Percentiles rank a stretch among this genome's conserved stretches.
Conservation (phyloP, 2,888 invertebrate species). For the Nemoura dubitans region DNA sequence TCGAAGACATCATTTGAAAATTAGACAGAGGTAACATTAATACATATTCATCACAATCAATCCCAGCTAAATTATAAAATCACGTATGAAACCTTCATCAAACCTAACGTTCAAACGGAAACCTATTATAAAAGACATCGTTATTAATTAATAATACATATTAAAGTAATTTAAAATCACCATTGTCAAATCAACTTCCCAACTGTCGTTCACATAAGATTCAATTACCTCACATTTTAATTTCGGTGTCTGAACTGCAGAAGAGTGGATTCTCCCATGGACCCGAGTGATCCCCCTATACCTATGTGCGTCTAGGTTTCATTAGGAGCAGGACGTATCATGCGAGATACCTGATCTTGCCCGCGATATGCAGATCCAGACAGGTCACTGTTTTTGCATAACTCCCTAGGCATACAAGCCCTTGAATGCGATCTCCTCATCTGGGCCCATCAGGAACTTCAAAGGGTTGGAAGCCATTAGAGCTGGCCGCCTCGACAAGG, state of each 20-base stretch:
- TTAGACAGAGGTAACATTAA: too few relatives aligned
- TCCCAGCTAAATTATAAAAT: too few relatives aligned
- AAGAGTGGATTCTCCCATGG: too few relatives aligned
- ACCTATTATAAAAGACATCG: background rate
- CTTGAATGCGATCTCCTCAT: background rate
- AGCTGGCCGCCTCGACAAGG: background rate
- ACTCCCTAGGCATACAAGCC: background rate
- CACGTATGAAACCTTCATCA: too few relatives aligned
- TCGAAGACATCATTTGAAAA: too few relatives aligned
- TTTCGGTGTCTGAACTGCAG: background rate
- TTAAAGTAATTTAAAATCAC: background rate
- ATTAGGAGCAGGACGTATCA: background rate
- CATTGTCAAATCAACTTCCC: background rate
- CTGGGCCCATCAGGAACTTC: background rate
- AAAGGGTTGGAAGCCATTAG: conserved; percentile 35
- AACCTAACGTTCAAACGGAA: too few relatives aligned
- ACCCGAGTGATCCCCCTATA: too few relatives aligned
- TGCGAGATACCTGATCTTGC: background rate
- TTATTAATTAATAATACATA: background rate
- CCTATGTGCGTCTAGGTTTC: background rate
- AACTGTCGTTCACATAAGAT: background rate
- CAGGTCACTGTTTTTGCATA: conserved; percentile 15
- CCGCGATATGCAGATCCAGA: conserved; percentile 5
- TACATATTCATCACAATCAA: too few relatives aligned
- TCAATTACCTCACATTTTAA: background rate